These are phyloP conservation scores for Meandrusa payeni DNA, from an alignment of 2,888 invertebrate species.

Conservation along the genomic window DNA sequence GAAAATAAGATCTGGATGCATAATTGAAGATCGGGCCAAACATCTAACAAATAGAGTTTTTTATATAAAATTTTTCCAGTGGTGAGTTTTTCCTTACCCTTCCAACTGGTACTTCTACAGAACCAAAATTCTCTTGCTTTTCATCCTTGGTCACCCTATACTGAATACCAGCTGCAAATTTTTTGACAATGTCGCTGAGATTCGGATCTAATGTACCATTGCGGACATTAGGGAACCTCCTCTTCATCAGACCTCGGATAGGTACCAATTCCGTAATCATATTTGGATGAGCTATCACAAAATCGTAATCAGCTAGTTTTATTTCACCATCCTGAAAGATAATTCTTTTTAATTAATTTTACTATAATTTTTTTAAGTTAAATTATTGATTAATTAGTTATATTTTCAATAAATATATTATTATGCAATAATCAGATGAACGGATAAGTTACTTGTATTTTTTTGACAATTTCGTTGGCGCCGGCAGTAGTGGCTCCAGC, in stretches of 20 bases:
- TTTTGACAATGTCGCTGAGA: constrained; percentile 81
- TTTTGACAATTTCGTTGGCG: constrained; percentile 87
- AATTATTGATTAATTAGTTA: no score
- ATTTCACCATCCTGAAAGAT: constrained; percentile 82
- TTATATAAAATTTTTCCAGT: no score
- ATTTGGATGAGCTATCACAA: constrained; percentile 88
- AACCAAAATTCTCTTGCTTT: constrained; percentile 85
- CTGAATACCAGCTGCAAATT: constrained; percentile 85
- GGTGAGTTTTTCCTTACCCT: no score
- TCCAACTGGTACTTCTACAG: constrained; percentile 84
- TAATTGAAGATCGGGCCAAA: no score
- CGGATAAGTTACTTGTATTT: constrained; percentile 82
- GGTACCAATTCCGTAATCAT: constrained; percentile 88
- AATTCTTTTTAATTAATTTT: background rate
- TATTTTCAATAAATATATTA: no score
- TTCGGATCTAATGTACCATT: constrained; percentile 85
- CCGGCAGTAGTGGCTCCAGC: constrained; percentile 89
- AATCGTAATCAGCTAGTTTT: constrained; percentile 85
- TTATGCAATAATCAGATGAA: no score
- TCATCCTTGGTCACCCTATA: constrained; percentile 85
- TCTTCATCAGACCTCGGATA: constrained; percentile 89
- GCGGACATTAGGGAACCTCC: constrained; percentile 85
- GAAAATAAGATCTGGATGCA: no score
- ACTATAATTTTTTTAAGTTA: no score
- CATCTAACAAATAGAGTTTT: no score